Conservation (phyloP, 2,797 vertebrate genomes). For the Pseudochromis fuscus region DNA sequence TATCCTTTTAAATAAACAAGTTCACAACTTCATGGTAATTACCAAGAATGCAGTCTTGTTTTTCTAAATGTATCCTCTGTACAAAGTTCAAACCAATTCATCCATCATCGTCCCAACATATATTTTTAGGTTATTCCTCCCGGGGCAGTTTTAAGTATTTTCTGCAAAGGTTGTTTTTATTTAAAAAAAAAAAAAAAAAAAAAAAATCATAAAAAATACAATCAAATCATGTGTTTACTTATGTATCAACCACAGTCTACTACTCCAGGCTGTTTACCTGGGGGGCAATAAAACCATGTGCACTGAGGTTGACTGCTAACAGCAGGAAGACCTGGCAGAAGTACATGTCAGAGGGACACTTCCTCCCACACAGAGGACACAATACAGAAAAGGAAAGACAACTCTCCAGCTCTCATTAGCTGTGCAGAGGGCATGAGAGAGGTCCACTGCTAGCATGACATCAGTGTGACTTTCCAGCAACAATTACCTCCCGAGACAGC, state of each 20-base stretch:
- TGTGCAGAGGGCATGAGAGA: slow-evolving; percentile 32
- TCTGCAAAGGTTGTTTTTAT: background rate
- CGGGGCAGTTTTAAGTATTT: background rate
- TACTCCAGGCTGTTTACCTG: background rate
- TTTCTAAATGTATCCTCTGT: too few relatives aligned
- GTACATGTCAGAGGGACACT: slow-evolving; percentile 54
- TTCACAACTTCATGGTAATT: too few relatives aligned
- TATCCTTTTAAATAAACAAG: background rate
- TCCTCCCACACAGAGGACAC: slow-evolving; percentile 60
- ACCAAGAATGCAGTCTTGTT: too few relatives aligned
- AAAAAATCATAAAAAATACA: too few relatives aligned
- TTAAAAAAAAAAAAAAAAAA: background rate
- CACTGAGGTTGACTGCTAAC: slow-evolving; percentile 7
- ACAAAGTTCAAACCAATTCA: background rate
- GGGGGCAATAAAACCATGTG: background rate
- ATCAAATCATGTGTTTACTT: too few relatives aligned
- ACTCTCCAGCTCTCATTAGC: slow-evolving; percentile 3
- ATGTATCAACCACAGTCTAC: background rate
- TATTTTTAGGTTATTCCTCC: background rate
- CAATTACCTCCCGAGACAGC: background rate
- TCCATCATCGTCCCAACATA: background rate
- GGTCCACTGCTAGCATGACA: slow-evolving; percentile 10
- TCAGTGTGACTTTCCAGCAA: background rate
- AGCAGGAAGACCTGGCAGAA: slow-evolving; percentile 56
- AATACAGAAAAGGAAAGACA: slow-evolving; percentile 27